Evolutionary conservation across 2,888 invertebrate species (phyloP), one percentile per base, ranked within the genome.

Genomic region (Notodromas monacha): DNA sequence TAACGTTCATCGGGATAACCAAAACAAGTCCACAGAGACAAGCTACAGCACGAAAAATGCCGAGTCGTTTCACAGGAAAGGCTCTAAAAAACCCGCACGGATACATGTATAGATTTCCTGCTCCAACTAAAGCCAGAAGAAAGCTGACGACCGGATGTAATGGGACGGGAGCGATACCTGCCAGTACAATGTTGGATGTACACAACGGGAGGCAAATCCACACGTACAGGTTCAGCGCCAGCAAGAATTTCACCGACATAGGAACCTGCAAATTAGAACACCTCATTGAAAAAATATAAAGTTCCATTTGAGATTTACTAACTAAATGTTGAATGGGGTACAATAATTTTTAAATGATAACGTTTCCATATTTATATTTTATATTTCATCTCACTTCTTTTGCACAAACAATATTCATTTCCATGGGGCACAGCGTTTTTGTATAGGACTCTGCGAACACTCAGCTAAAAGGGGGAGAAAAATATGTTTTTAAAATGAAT

Each of bases 1-100:
- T 57, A 41, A 86, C 61, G 55, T 86, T 86, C 40, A 86, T 66
- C 12, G 86, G 84, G 49, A 86, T 77, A 33, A 77, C 76, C 34
- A 70, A 65, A 30, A 86, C 54, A 3, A 81, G 79, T 27, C 79
- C 84, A 35, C 65, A 55, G 35, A 81, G 62, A 46, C 73, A 76
- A 33, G 76, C 51, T 34, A 65, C 44, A 46, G 77, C 76, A 46
- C 67, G 63, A 26, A 67, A 44, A 35, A 70, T 51, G 8, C 84
- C 81, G 47, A 73, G 69, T 42, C 77, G 64, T 49, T 74, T 68
- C 16, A 79, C 54, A 13, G 77, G 74, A 46, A 89, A 86, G 32
- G 84, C 84, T 49, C 84, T 86, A 31, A 84, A 62, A n/a, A 84
- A 84, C 36, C 89, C 89, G 51, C 84, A 89, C 36, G 86, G 64